Base-by-base conservation (phyloP, 2,888 invertebrate species). In the Seira musarum region DNA sequence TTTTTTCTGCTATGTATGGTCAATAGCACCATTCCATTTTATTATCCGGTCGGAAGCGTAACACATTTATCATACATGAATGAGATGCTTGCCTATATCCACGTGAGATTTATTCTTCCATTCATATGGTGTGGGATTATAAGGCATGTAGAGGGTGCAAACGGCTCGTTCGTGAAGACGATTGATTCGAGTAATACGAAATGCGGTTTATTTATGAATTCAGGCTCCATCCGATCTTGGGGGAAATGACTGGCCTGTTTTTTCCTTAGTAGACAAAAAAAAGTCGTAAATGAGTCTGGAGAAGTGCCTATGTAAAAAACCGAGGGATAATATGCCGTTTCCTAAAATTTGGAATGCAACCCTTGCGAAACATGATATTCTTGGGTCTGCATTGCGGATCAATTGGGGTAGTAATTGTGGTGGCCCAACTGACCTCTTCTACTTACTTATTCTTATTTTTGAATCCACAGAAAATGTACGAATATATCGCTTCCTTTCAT, bases 371-470 rank as follows among this genome's bases (percentile, higher is more conserved):
- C 57, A 17, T 17, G n/a, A 13, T 57, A 17, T 17, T n/a, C 1
- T 61, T 60, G 49, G 74, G 40, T 60, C 80, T 80, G 80, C 80
- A 80, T 70, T 80, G 80, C 80, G 68, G 80, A 80, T 70, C 80
- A 74, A 74, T 80, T 70, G 80, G 66, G 64, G 64, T 73, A 40
- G 79, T 73, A 80, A 74, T 70, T 65, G 73, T 67, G 79, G 80
- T 70, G 68, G 73, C 57, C 74, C 65, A n/a, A 75, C 74, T 80
- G 70, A 75, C 80, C 80, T 70, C 70, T 68, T 74, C n/a, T 75
- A 74, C 73, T n/a, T n/a, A n/a, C n/a, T n/a, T n/a, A n/a, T n/a
- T n/a, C n/a, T n/a, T n/a, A n/a, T n/a, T n/a, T n/a, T n/a, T n/a
- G n/a, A n/a, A n/a, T n/a, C n/a, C n/a, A n/a, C n/a, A n/a, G n/a